Conservation (phyloP, 2,888 invertebrate genomes). For the Torymus auratus region DNA sequence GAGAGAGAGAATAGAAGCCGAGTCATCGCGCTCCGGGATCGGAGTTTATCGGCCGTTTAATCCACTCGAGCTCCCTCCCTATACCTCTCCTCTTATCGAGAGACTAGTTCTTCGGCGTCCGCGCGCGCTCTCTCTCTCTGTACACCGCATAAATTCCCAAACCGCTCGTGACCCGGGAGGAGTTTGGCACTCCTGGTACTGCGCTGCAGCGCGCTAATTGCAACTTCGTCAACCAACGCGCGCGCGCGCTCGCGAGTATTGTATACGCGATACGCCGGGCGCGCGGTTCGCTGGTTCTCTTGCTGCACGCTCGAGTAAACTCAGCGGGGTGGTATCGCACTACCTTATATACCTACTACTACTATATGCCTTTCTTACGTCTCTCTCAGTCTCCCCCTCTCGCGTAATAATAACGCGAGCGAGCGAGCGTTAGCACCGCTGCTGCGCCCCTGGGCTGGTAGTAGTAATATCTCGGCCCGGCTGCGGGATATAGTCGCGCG, state of each 20-base stretch:
- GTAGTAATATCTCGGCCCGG: neutral
- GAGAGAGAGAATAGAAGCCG: constrained; percentile 15
- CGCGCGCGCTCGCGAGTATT: neutral
- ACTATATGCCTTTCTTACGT: constrained; percentile 8
- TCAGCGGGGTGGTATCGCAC: too few relatives aligned
- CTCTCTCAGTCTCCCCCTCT: neutral
- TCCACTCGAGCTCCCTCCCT: constrained; percentile 41
- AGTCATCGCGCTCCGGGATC: constrained; percentile 37
- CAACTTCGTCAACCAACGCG: constrained; percentile 31
- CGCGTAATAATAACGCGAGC: neutral
- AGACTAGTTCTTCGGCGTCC: constrained; percentile 30
- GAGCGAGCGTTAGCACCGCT: neutral
- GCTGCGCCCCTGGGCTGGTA: neutral
- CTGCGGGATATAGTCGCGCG: constrained; percentile 42
- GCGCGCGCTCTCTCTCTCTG: neutral
- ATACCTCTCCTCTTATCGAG: constrained; percentile 16
- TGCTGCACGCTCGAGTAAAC: too few relatives aligned
- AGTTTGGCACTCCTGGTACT: too few relatives aligned
- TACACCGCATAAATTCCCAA: constrained; percentile 27
- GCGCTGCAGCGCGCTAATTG: constrained; percentile 35
- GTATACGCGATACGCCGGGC: too few relatives aligned
- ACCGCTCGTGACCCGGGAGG: too few relatives aligned
- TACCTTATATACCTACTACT: too few relatives aligned
- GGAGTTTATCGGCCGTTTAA: constrained; percentile 55
- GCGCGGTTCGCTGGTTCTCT: too few relatives aligned